Conservation (phyloP, 2,113 vertebrate species). For the Salvelinus sp. region DNA sequence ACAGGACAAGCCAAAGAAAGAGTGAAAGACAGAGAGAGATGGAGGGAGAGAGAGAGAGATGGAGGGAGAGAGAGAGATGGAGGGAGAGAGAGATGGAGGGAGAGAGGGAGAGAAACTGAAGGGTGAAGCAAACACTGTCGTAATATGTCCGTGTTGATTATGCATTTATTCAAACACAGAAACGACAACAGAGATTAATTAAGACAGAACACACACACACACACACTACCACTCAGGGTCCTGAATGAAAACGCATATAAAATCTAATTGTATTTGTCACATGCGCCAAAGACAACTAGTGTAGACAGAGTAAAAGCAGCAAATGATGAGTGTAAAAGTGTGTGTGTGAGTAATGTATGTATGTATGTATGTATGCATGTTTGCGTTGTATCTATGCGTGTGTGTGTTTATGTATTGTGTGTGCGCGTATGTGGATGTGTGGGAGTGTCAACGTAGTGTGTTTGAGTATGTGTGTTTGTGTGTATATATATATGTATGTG, state of each 20-base stretch:
- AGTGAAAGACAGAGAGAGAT: background rate
- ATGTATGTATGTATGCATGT: no score
- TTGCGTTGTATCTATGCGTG: no score
- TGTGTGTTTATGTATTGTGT: no score
- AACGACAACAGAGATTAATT: slow-evolving; percentile 43
- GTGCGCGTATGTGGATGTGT: no score
- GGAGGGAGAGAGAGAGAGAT: background rate
- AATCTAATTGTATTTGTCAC: no score
- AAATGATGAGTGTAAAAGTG: no score
- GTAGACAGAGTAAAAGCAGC: no score
- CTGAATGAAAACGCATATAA: slow-evolving; percentile 30
- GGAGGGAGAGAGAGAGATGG: background rate
- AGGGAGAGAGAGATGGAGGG: background rate
- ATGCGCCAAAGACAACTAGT: no score
- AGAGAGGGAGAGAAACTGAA: background rate
- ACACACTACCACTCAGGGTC: slow-evolving; percentile 14
- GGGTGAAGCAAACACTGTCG: slow-evolving; percentile 2
- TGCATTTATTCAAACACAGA: slow-evolving; percentile 41
- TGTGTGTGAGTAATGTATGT: no score
- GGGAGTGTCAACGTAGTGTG: no score
- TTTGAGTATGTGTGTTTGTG: no score
- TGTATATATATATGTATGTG: no score
- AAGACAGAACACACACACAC: slow-evolving; percentile 35
- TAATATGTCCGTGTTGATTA: slow-evolving; percentile 45
- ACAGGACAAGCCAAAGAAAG: background rate